Evolutionary conservation across 1,140 invertebrate species (phyloP), one percentile per base, ranked within the genome.

Genomic region (Elysia chlorotica): DNA sequence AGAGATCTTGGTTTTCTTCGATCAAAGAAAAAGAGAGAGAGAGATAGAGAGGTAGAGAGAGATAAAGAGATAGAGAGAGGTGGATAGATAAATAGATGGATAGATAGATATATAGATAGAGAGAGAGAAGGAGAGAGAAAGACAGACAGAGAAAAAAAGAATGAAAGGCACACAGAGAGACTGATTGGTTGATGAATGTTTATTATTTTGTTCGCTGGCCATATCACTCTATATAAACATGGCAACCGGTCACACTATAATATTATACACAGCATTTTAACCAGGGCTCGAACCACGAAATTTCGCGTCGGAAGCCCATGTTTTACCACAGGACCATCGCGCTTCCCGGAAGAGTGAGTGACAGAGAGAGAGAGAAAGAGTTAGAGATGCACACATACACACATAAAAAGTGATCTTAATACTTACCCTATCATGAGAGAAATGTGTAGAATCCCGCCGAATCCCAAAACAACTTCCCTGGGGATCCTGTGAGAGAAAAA

Each of bases 401-500:
- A 48, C n/a, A 14, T 14, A 48, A 48, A 48, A n/a, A n/a, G n/a
- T n/a, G n/a, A n/a, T n/a, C n/a, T n/a, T n/a, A n/a, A n/a, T 48
- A 59, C 61, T 28, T 21, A 71, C 35, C 85, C 82, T 28, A 87
- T 85, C 80, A 86, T 83, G 19, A 87, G 65, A 6, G 82, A 84
- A 70, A 85, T 86, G 59, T 85, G 83, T 21, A 83, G 75, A 57
- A 86, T 79, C 5, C 81, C 82, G 4, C 82, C 85, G 28, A 84
- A 78, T 1, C 85, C 85, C 25, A 87, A 81, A 30, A 87, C 82
- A 17, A 85, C 86, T 74, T 87, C 86, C n/a, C 86, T 75, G 21
- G 83, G 84, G 10, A 87, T 77, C 36, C 81, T 70, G 41, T 82
- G 79, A 1, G 83, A 79, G 67, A 77, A 79, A 17, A 86, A 21